phyloP scores from a whole-genome alignment of 2,888 invertebrate species.

The Frankliniella fusca region DNA sequence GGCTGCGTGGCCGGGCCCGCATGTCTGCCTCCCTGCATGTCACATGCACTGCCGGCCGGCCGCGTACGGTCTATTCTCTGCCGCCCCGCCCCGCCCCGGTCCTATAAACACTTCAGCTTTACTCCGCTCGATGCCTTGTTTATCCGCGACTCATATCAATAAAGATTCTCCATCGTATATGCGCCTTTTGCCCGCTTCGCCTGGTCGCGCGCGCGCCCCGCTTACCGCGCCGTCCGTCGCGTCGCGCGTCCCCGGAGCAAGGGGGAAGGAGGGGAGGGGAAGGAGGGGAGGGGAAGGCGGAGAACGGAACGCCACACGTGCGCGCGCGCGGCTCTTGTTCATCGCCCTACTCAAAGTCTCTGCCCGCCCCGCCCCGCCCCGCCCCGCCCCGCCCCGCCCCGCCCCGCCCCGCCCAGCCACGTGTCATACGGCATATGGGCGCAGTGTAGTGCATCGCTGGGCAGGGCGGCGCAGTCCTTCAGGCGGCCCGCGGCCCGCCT shows the following conservation, averaged over 20 bases:
- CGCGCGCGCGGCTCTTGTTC: background rate
- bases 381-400: background rate
- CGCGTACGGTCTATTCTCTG: background rate
- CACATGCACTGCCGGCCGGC: background rate
- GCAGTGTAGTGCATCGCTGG: background rate
- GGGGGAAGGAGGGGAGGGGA: background rate
- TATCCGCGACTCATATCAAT: slow-evolving; percentile 26
- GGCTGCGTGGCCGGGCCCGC: too few species aligned
- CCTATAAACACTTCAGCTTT: slow-evolving; percentile 23
- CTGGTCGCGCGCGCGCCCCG: background rate
- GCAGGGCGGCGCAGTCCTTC: background rate
- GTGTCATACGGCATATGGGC: background rate
- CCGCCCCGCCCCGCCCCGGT: background rate
- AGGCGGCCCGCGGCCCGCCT: background rate
- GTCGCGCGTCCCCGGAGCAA: background rate
- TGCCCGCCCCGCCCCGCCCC: background rate
- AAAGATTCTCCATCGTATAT: slow-evolving; percentile 10
- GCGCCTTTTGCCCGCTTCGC: background rate
- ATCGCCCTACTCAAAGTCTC: background rate
- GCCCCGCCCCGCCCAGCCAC: too few species aligned
- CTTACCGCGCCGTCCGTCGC: background rate
- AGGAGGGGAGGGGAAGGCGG: background rate
- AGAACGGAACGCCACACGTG: slow-evolving; percentile 1
- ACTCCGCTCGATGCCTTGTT: slow-evolving; percentile 19
- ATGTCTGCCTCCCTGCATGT: background rate